Percentiles rank a stretch among this genome's conserved stretches.
phyloP scores from a whole-genome alignment of 1,140 invertebrate species.

The Marisa cornuarietis region DNA sequence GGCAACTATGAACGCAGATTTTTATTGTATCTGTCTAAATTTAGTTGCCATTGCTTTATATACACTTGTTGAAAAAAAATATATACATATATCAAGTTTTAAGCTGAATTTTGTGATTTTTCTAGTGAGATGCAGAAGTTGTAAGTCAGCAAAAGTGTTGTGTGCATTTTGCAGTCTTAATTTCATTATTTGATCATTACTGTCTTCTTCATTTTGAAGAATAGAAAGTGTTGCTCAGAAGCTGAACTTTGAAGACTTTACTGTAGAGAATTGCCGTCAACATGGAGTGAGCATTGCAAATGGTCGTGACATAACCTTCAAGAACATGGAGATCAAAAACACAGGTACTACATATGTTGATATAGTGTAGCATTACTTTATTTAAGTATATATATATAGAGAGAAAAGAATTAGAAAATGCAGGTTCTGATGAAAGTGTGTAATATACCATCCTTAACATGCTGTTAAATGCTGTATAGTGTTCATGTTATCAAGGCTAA shows the following conservation, averaged over 20 bases:
- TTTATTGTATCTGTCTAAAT: too few relatives aligned
- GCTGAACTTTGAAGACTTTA: slow-evolving; percentile 36
- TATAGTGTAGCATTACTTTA: slow-evolving; percentile 22
- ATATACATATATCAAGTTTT: too few relatives aligned
- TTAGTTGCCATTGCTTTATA: too few relatives aligned
- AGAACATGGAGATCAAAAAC: slow-evolving; percentile 42
- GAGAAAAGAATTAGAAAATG: neutral
- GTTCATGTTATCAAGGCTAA: neutral
- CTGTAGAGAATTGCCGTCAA: slow-evolving; percentile 39
- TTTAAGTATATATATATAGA: slow-evolving; percentile 33
- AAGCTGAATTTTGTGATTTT: too few relatives aligned
- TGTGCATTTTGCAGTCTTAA: neutral
- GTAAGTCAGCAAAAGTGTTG: too few relatives aligned
- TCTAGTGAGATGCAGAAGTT: too few relatives aligned
- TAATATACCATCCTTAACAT: too few relatives aligned
- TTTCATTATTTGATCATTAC: neutral
- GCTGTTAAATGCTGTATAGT: neutral
- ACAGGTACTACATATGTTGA: slow-evolving; percentile 28
- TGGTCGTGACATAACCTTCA: slow-evolving; percentile 24
- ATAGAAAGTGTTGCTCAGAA: slow-evolving; percentile 14
- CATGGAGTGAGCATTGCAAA: slow-evolving; percentile 27
- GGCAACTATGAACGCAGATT: too few relatives aligned
- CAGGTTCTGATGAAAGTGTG: neutral
- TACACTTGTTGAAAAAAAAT: too few relatives aligned
- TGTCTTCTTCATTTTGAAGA: neutral